Conservation (phyloP, 2,113 vertebrate genomes). For the Rhegmatorhina hoffmannsi region DNA sequence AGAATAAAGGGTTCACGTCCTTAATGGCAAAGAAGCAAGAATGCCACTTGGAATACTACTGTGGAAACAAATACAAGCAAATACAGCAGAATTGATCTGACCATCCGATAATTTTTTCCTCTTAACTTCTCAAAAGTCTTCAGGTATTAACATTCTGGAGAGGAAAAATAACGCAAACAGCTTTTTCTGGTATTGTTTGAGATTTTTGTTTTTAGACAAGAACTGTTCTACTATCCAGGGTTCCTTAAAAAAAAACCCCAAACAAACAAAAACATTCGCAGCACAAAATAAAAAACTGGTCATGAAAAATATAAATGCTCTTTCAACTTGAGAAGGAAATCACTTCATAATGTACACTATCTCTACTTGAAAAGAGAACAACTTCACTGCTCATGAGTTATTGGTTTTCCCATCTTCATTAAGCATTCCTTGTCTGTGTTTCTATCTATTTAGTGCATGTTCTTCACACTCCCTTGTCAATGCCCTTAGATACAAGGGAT, state of each 20-base stretch:
- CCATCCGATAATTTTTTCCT: background rate
- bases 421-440: constrained; percentile 45
- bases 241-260: constrained; percentile 16
- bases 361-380: constrained; percentile 32
- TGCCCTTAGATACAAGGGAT: constrained; percentile 32
- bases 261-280: constrained; percentile 21
- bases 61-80: background rate
- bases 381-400: constrained; percentile 30
- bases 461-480: constrained; percentile 40
- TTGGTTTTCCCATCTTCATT: constrained; percentile 33
- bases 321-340: constrained; percentile 38
- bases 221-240: background rate
- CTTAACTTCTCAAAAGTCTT: background rate
- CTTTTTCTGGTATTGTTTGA: background rate
- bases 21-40: background rate
- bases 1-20: background rate
- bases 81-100: background rate
- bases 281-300: constrained; percentile 10
- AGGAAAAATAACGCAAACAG: background rate
- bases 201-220: background rate
- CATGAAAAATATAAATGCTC: constrained; percentile 42
- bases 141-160: background rate
- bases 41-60: background rate
- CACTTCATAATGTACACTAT: constrained; percentile 45
- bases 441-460: constrained; percentile 50